Evolutionary conservation across 1,140 invertebrate species (phyloP), one percentile per base, ranked within the genome.

Genomic region (Cherax destructor): DNA sequence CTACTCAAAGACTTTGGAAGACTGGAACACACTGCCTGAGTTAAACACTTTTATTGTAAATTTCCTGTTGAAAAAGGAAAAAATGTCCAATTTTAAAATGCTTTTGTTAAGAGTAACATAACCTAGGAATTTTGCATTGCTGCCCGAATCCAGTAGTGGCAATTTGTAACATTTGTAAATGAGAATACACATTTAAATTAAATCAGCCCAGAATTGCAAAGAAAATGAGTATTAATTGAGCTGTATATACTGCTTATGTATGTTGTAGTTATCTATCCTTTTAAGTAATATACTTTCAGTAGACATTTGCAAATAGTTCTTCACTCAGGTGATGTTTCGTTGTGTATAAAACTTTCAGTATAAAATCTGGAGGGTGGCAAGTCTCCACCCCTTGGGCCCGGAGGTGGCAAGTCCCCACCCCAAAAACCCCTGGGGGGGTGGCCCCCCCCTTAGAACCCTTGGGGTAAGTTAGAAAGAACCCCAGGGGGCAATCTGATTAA

Each of bases 301-400:
- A 24, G 24, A 83, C 59, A 83, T 56, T 65, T 56, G 59, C 59
- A 83, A 65, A 69, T 47, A 52, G 56, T 47, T 83, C 59, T 49
- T 41, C 81, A 47, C n/a, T 79, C 77, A 50, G 7, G 49, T 41
- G 81, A 56, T 61, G 24, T 56, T 87, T 87, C 85, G 85, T 87
- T 87, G 85, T 87, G 85, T 87, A 87, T 61, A 87, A 87, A 87
- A 87, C 76, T 87, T 77, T 74, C 85, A 87, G 85, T 87, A 87
- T 77, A 87, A 87, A 87, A 87, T 76, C 78, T 24, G 52, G 76
- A 87, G 85, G 61, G 49, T 59, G 18, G 11, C 5, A 59, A 69
- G 56, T 47, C 30, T 69, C 59, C 81, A n/a, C n/a, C n/a, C n/a
- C n/a, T n/a, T n/a, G n/a, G n/a, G n/a, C n/a, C n/a, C n/a, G n/a